A percentile compares a stretch with the other conserved stretches of the same genome.
phyloP scores from a whole-genome alignment of 2,797 vertebrate genomes.

The Megaceryle alcyon region DNA sequence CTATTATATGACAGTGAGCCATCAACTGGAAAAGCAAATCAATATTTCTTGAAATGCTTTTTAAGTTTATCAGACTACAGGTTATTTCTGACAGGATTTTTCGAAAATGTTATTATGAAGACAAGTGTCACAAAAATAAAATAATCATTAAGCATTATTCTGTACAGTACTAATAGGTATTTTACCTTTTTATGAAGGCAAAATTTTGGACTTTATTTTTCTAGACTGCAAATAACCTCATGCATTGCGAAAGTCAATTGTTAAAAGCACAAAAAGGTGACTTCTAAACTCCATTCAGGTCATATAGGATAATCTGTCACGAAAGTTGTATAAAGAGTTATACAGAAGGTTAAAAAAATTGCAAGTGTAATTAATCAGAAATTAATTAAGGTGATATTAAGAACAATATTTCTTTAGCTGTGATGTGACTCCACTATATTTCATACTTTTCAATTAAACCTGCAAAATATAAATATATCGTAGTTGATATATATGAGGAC shows the following conservation, averaged over 20 bases:
- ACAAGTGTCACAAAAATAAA: background rate
- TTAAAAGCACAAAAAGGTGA: background rate
- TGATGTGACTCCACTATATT: background rate
- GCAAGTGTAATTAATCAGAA: background rate
- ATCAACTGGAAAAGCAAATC: background rate
- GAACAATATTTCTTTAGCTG: background rate
- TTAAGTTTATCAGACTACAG: background rate
- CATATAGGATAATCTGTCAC: background rate
- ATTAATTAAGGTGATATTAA: background rate
- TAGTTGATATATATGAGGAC: background rate
- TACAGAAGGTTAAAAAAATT: background rate
- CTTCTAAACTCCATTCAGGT: background rate
- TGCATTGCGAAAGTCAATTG: background rate
- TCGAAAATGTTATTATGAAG: background rate
- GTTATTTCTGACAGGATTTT: background rate
- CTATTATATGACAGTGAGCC: background rate
- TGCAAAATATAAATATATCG: background rate
- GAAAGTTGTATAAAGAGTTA: background rate
- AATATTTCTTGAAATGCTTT: background rate
- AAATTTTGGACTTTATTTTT: background rate
- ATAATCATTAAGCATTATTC: background rate
- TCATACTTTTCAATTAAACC: background rate
- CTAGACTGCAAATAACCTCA: background rate
- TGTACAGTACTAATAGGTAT: background rate
- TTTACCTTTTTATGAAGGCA: background rate